Evolutionary conservation across 2,113 vertebrate species (phyloP).

Genomic region (Salvator merianae): DNA sequence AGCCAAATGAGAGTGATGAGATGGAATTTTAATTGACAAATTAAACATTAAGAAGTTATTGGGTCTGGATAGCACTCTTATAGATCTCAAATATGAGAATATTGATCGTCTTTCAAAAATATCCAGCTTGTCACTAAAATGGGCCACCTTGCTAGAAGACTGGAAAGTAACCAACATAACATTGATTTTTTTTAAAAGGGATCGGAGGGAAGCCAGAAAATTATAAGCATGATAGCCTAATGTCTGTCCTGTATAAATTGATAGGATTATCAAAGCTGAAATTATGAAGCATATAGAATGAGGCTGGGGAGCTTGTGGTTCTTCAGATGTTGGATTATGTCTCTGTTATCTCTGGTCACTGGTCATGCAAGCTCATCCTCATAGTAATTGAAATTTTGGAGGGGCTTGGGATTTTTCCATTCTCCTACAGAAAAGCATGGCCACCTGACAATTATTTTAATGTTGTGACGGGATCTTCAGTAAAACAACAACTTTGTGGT

Average conservation of each 20-base stretch:
- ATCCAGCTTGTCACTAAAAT: slow-evolving; percentile 9
- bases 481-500: not conserved
- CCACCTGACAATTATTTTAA: not conserved
- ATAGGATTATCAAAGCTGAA: slow-evolving; percentile 2
- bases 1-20: not conserved
- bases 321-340: not conserved
- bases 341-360: not conserved
- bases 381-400: not conserved
- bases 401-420: not conserved
- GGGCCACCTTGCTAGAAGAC: not conserved
- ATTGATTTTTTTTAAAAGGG: slow-evolving; percentile 20
- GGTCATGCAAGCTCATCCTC: not conserved
- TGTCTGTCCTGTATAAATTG: slow-evolving; percentile 8
- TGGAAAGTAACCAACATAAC: slow-evolving; percentile 3
- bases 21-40: not conserved
- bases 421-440: not conserved
- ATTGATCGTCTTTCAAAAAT: slow-evolving; percentile 9
- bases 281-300: not conserved
- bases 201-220: not conserved
- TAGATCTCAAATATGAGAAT: slow-evolving; percentile 9
- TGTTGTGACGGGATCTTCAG: not conserved
- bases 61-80: not conserved
- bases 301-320: not conserved
- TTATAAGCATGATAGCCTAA: not conserved
- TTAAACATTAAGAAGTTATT: slow-evolving; percentile 1